Evolutionary conservation across 2,113 vertebrate species (phyloP).

Genomic region (Tauraco erythrolophus): DNA sequence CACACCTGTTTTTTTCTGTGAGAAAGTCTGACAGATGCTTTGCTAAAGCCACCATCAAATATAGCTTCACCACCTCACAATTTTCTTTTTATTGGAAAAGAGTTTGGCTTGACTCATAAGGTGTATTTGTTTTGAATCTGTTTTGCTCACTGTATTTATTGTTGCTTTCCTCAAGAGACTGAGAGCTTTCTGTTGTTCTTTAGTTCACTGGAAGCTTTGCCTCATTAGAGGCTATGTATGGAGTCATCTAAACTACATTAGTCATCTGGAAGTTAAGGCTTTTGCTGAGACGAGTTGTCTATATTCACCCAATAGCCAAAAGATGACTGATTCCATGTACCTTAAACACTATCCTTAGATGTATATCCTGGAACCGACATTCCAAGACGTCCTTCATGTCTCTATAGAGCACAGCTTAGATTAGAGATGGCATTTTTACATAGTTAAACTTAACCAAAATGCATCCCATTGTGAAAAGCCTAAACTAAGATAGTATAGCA

Average conservation of each 20-base stretch:
- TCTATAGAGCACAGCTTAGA: neutral
- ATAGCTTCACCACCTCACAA: neutral
- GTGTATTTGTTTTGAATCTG: neutral
- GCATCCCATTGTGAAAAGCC: neutral
- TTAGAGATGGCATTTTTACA: neutral
- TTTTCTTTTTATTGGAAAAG: constrained; percentile 20
- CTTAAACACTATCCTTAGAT: neutral
- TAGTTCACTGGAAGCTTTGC: neutral
- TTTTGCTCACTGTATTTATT: neutral
- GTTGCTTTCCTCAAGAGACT: neutral
- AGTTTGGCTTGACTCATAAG: neutral
- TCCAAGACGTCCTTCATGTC: neutral
- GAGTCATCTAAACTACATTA: neutral
- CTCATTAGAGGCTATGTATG: neutral
- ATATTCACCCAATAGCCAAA: neutral
- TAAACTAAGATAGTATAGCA: neutral
- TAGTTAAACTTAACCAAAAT: neutral
- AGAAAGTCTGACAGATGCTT: neutral
- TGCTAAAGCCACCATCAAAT: neutral
- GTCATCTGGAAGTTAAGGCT: neutral
- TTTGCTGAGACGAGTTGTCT: neutral
- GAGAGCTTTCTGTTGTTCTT: neutral
- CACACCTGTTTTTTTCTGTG: neutral
- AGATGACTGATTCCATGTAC: neutral
- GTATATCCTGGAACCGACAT: rapidly evolving